A percentile compares a stretch with the other conserved stretches of the same genome.
Evolutionary conservation across 2,888 invertebrate genomes (phyloP).

Genomic region (Belgica antarctica): DNA sequence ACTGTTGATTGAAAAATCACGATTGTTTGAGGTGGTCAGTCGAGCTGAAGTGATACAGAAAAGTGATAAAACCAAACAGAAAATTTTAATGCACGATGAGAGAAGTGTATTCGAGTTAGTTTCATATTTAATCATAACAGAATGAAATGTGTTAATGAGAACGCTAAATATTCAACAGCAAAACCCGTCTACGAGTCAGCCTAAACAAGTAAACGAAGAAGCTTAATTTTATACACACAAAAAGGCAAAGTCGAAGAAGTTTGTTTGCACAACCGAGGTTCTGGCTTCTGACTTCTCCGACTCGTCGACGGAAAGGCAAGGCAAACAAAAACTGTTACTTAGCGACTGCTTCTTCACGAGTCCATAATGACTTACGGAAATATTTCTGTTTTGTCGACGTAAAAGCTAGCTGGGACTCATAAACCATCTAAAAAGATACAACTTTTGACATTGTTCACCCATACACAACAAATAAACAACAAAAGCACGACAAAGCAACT

Average conservation of each 20-base stretch:
- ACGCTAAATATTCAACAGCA: not conserved
- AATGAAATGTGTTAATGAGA: constrained; percentile 1
- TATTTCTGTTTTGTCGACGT: not conserved
- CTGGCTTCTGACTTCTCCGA: no score
- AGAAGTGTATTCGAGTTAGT: not conserved
- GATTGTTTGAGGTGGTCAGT: not conserved
- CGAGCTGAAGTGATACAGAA: no score
- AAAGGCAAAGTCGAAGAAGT: not conserved
- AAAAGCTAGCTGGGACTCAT: not conserved
- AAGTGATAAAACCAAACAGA: not conserved
- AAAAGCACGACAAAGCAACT: not conserved
- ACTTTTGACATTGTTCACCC: not conserved
- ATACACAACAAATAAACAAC: not conserved
- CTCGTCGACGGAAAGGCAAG: not conserved
- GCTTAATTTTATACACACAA: constrained; percentile 5
- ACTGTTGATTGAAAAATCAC: not conserved
- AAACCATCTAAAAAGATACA: not conserved
- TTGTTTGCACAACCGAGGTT: not conserved
- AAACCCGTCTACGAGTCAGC: not conserved
- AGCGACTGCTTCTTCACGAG: not conserved
- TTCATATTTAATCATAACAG: constrained; percentile 7
- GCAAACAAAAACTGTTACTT: not conserved
- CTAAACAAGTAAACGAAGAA: not conserved
- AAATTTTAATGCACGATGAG: not conserved
- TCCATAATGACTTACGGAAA: not conserved